These are phyloP conservation scores for Nebria salina DNA, from an alignment of 2,888 invertebrate species.

Conservation along the genomic window DNA sequence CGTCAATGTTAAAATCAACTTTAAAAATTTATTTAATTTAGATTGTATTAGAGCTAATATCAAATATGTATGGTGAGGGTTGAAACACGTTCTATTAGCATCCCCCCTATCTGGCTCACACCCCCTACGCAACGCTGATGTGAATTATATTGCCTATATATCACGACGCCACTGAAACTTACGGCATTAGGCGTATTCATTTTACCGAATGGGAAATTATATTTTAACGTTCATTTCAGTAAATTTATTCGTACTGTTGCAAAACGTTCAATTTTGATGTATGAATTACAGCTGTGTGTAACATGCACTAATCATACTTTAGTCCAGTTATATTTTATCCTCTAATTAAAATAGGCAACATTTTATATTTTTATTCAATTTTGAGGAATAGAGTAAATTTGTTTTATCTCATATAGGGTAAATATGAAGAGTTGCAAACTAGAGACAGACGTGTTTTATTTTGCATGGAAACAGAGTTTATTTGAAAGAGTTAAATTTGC, in stretches of 20 bases:
- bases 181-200: background rate
- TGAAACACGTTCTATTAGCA: background rate
- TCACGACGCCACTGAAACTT: background rate
- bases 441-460: background rate
- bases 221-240: background rate
- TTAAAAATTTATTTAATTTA: too few relatives aligned
- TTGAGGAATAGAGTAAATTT: too few relatives aligned
- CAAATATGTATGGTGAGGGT: too few relatives aligned
- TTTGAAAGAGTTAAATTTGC: background rate
- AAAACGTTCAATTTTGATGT: background rate
- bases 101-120: background rate
- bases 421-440: background rate
- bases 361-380: too few relatives aligned
- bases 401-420: background rate
- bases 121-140: background rate
- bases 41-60: too few relatives aligned
- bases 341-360: too few relatives aligned
- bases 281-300: background rate
- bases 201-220: background rate
- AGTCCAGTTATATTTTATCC: too few relatives aligned
- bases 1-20: too few relatives aligned
- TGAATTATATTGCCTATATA: conserved; percentile 1
- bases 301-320: too few relatives aligned
- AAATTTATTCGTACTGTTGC: background rate
- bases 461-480: background rate